Conservation (phyloP, 2,797 vertebrate genomes). For the Onychomys arenicola region DNA sequence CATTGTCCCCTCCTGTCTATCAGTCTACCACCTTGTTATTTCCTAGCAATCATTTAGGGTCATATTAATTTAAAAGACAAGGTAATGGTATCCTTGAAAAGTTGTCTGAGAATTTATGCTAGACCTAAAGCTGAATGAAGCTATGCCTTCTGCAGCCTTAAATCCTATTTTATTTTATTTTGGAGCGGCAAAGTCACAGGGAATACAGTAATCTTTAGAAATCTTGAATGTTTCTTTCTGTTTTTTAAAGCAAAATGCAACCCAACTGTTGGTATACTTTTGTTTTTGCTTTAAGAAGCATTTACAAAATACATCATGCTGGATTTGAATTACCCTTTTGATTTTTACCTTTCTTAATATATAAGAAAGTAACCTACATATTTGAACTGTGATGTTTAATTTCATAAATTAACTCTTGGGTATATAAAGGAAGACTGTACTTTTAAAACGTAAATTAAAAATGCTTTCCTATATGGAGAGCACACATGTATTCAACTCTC, state of each 20-base stretch:
- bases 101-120: neutral
- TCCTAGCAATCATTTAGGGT: constrained; percentile 22
- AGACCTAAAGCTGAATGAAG: constrained; percentile 33
- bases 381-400: neutral
- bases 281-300: neutral
- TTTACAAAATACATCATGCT: neutral
- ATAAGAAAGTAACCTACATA: neutral
- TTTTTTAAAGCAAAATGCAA: neutral
- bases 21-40: neutral
- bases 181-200: neutral
- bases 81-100: neutral
- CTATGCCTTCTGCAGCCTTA: neutral
- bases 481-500: neutral
- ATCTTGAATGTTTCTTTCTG: neutral
- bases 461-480: neutral
- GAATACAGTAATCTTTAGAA: constrained; percentile 7
- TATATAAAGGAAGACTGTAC: neutral
- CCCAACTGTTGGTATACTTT: neutral
- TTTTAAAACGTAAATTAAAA: neutral
- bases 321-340: constrained; percentile 6
- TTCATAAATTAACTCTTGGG: neutral
- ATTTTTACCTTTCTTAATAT: constrained; percentile 28
- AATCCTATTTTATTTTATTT: constrained; percentile 22
- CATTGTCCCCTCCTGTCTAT: neutral
- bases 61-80: constrained; percentile 22